phyloP scores from a whole-genome alignment of 2,113 vertebrate genomes.

The Notothenia coriiceps region DNA sequence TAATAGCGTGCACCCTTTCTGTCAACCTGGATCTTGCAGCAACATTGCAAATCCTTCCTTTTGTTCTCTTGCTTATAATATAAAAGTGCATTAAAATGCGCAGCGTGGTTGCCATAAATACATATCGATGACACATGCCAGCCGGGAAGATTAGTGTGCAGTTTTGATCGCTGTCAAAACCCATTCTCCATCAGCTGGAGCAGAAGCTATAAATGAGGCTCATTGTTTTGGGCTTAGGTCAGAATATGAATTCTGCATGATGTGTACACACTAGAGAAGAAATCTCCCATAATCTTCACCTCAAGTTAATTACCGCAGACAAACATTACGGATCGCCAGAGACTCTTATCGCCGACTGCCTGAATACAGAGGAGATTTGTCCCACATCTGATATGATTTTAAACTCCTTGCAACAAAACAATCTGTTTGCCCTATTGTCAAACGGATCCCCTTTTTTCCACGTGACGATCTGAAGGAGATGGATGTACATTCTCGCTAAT shows the following conservation, averaged over 20 bases:
- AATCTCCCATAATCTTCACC: slow-evolving; percentile 84
- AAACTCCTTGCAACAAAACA: slow-evolving; percentile 81
- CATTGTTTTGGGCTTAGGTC: slow-evolving; percentile 77
- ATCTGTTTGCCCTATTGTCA: slow-evolving; percentile 81
- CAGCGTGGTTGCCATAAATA: slow-evolving; percentile 51
- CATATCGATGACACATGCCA: slow-evolving; percentile 74
- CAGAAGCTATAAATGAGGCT: slow-evolving; percentile 71
- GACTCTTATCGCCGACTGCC: slow-evolving; percentile 71
- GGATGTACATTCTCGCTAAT: slow-evolving; percentile 77
- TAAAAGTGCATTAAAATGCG: slow-evolving; percentile 64
- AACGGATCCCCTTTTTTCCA: slow-evolving; percentile 68
- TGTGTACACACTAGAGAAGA: slow-evolving; percentile 73
- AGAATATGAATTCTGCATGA: slow-evolving; percentile 77
- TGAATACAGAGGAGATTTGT: slow-evolving; percentile 73
- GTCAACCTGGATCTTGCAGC: slow-evolving; percentile 60
- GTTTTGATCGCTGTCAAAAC: slow-evolving; percentile 75
- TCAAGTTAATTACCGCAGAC: slow-evolving; percentile 83
- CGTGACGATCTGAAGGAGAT: slow-evolving; percentile 68
- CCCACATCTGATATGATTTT: slow-evolving; percentile 82
- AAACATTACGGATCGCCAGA: slow-evolving; percentile 76
- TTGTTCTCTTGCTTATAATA: slow-evolving; percentile 45
- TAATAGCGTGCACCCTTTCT: slow-evolving; percentile 11
- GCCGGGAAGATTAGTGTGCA: slow-evolving; percentile 73
- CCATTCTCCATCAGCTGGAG: slow-evolving; percentile 64
- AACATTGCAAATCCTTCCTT: slow-evolving; percentile 60